Evolutionary conservation across 2,797 vertebrate species (phyloP), one percentile per base, ranked within the genome.

Genomic region (Acridotheres tristis): DNA sequence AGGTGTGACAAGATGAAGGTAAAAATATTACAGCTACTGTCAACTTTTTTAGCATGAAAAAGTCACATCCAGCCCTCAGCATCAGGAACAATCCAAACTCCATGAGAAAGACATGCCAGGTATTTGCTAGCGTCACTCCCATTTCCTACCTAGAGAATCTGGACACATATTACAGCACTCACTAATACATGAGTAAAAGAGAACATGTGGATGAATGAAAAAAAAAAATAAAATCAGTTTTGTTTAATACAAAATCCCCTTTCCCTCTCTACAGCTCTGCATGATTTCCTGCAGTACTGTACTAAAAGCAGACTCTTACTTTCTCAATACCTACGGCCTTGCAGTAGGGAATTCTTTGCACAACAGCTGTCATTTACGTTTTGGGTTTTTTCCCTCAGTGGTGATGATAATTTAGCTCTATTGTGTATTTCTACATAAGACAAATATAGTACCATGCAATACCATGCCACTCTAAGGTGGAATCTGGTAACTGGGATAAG

Each of bases 131-230:
- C 13, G 21, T 10, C 48, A 53, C 18, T 16, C 7, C 23, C 62
- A 45, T 27, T 7, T 82, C 29, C 29, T 34, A 32, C 10, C 3
- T 34, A 79, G 42, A 68, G 3, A 30, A 13, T 13, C 26, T 6
- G 7, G 34, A 53, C 13, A 32, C 5, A 10, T 16, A 19, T 20
- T 75, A 27, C 58, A 72, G 55, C 25, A 40, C 11, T 65, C 29
- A 9, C 9, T 23, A 43, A 30, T 4, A 50, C 9, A 32, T 3
- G 11, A 68, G 54, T 29, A 34, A 27, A 65, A 76, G 18, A 68
- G 13, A 59, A 72, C 0, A 1, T 14, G 30, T 23, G 18, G 38
- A 51, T 11, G 5, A 72, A 27, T 2, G 1, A 20, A 25, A 42
- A 83, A 55, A 55, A 13, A 42, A 42, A 83, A 55, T 10, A 13